Conservation (phyloP, 2,797 vertebrate species). For the Nyctibius grandis region DNA sequence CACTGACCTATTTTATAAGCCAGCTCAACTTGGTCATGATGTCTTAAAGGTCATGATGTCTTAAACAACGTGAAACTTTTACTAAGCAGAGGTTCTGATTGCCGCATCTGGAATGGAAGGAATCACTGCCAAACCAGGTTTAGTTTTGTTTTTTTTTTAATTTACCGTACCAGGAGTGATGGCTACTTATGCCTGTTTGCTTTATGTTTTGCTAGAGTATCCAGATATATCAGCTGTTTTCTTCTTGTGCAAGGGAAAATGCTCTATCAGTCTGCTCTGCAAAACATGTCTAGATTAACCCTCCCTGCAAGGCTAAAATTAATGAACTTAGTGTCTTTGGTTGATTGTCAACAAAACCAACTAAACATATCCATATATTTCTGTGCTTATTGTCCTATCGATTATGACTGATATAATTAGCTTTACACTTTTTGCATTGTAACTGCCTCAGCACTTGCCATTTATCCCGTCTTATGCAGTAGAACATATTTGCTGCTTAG, state of each 20-base stretch:
- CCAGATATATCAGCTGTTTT: not conserved
- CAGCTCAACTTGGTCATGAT: not conserved
- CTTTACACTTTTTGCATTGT: not conserved
- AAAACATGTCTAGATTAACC: not conserved
- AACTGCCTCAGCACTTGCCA: not conserved
- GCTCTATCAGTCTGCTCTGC: not conserved
- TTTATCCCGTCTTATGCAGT: not conserved
- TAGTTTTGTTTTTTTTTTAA: not conserved
- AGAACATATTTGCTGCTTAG: not conserved
- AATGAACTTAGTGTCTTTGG: not conserved
- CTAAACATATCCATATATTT: not conserved
- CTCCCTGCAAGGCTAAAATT: not conserved
- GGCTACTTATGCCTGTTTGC: not conserved
- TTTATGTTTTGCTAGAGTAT: not conserved
- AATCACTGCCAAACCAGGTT: not conserved
- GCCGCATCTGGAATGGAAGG: not conserved
- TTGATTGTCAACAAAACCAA: not conserved
- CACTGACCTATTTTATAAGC: not conserved
- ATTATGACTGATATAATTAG: not conserved
- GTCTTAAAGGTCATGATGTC: not conserved
- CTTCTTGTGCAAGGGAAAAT: not conserved
- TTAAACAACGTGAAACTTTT: not conserved
- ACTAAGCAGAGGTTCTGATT: not conserved
- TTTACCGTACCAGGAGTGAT: not conserved
- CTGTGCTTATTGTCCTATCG: not conserved